Base-by-base conservation (phyloP, 2,797 vertebrate genomes). In the Bucorvus abyssinicus region DNA sequence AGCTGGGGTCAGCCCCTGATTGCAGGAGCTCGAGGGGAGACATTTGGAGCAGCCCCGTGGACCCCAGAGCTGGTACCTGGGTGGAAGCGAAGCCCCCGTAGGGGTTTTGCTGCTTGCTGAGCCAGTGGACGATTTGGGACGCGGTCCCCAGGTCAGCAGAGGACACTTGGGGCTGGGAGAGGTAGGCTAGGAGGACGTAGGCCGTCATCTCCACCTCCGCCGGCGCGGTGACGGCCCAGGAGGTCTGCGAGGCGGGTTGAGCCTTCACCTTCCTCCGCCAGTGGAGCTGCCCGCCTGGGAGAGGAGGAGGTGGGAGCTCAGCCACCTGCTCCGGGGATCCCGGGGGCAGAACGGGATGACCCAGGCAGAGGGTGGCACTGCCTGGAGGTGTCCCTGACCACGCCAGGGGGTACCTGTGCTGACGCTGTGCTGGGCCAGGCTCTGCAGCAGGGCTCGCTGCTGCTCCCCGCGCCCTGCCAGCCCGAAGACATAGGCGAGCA, bases 401-500 rank as follows among this genome's bases (percentile, higher is more conserved):
- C 1, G 4, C 18, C 0, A 6, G 69, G 55, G 5, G 2, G 47
- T 93, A 98, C 98, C 98, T 57, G 93, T 1, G 0, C 84, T 92
- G 64, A 56, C 24, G 38, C 97, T 96, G 44, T 91, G 85, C 56
- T 75, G 60, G 73, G 98, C 77, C 92, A 99, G 97, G 26, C 47
- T 34, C 23, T 89, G 86, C 90, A 99, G 59, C 65, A 97, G 97
- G 7, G 67, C 85, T 75, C 5, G 87, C 90, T 97, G 98, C 85
- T 85, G 98, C 20, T 95, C 89, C 56, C 65, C 0, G 34, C 97
- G 96, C 52, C 97, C 96, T 2, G 98, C 98, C 91, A 99, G 96
- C 49, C 97, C 97, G 3, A 98, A 98, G 81, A 98, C 97, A 44
- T 99, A 99, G 49, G 98, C 97, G 9, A 98, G 85, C 87, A 99